Evolutionary conservation across 2,113 vertebrate genomes (phyloP).

Genomic region (Notarius quadriscutis): DNA sequence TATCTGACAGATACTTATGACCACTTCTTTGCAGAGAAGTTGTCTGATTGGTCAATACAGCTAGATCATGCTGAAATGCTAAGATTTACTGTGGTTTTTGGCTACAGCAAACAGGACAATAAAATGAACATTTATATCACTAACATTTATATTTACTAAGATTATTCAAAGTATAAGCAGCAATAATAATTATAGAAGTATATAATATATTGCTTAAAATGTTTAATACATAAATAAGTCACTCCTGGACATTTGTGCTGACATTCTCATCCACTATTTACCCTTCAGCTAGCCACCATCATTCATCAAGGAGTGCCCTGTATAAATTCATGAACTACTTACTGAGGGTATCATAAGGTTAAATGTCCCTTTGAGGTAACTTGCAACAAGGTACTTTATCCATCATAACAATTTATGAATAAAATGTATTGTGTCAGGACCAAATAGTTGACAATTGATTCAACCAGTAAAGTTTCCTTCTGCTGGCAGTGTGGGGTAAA

Average conservation of each 20-base stretch:
- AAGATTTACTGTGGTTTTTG: background rate
- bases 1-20: background rate
- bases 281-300: background rate
- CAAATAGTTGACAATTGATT: background rate
- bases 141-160: background rate
- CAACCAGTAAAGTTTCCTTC: background rate
- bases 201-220: background rate
- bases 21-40: background rate
- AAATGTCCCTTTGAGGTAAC: background rate
- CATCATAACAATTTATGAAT: background rate
- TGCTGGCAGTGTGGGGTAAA: background rate
- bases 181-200: background rate
- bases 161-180: background rate
- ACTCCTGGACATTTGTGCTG: background rate
- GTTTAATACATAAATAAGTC: background rate
- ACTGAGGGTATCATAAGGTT: background rate
- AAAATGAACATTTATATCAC: background rate
- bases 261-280: background rate
- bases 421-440: too few species aligned
- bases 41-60: background rate
- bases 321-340: conserved; percentile 15
- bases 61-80: background rate
- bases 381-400: background rate
- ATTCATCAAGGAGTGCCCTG: background rate
- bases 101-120: background rate